Percentiles rank a stretch among this genome's conserved stretches.
These are phyloP conservation scores for Ancistrus triradiatus DNA, from an alignment of 2,113 vertebrate genomes.

Conservation along the genomic window DNA sequence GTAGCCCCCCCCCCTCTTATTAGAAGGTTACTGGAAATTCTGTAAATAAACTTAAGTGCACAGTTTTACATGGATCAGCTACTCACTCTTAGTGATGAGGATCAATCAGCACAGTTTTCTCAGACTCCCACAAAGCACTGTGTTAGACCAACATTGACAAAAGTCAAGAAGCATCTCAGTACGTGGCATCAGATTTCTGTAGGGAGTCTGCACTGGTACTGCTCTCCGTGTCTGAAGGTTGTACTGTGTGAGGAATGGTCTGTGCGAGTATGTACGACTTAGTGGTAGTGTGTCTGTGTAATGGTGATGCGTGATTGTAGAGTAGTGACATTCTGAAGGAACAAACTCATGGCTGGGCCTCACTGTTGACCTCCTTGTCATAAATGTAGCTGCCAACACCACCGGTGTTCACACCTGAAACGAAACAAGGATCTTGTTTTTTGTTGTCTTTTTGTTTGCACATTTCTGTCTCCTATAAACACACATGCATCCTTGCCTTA, in stretches of 20 bases:
- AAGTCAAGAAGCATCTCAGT: too few relatives aligned
- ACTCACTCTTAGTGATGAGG: too few relatives aligned
- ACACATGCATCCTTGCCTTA: too few relatives aligned
- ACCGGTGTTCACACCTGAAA: conserved; percentile 92
- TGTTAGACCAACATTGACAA: too few relatives aligned
- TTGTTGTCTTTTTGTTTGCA: too few relatives aligned
- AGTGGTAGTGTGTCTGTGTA: conserved; percentile 10
- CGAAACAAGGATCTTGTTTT: conserved; percentile 1
- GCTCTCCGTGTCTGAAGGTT: conserved; percentile 1
- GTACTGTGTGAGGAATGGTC: neutral
- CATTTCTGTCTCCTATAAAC: neutral
- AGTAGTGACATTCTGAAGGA: neutral
- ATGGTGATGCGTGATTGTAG: conserved; percentile 8
- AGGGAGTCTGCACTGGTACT: conserved; percentile 6
- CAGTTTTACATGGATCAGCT: neutral
- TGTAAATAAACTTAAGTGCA: neutral
- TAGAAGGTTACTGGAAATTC: neutral
- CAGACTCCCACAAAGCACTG: neutral
- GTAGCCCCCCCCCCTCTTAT: too few relatives aligned
- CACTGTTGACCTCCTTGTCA: conserved; percentile 81
- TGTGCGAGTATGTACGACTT: conserved; percentile 3
- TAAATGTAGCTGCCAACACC: conserved; percentile 97
- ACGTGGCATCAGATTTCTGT: neutral
- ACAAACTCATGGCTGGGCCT: conserved; percentile 78
- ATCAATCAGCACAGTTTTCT: neutral